Base-by-base conservation (phyloP, 2,888 invertebrate species). In the Heliconius erato region DNA sequence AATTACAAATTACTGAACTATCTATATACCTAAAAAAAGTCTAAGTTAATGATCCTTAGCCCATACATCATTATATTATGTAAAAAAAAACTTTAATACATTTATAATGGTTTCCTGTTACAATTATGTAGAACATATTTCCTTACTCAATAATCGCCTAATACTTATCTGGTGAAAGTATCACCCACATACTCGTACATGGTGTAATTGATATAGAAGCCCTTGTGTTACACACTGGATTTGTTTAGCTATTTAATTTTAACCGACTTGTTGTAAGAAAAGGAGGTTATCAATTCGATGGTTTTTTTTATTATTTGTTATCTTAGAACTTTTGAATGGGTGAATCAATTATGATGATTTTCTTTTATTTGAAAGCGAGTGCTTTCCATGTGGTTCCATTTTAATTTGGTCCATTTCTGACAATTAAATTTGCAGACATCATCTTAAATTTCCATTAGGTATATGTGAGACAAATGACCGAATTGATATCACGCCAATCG, bases 91-190 rank as follows among this genome's bases (percentile, higher is more conserved):
- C 28, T 26, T 19, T 32, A 26, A 59, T 74, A 74, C 6, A 35
- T 35, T 35, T 74, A 59, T 76, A 76, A 76, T 76, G 35, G n/a
- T 63, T 76, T 76, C 76, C 76, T 63, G 63, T 63, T 63, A n/a
- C 9, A 16, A n/a, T 35, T 40, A 76, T 35, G 32, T 76, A 16
- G n/a, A n/a, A n/a, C 76, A 76, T 76, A 76, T 63, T 76, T 76
- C 76, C 76, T 35, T 63, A 14, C n/a, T 63, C n/a, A 63, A 23
- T 76, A 35, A 74, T 35, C 63, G 26, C n/a, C 59, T 74, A 35
- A 32, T n/a, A 3, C n/a, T n/a, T 63, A n/a, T 23, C 32, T 12
- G 35, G 76, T 63, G 76, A 76, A 76, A 76, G 76, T 63, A 35
- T 63, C 63, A 63, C 76, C 76, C n/a, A 76, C 59, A n/a, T 74